Evolutionary conservation across 2,797 vertebrate species (phyloP), one percentile per base, ranked within the genome.

Genomic region (Hoplostethus atlanticus): DNA sequence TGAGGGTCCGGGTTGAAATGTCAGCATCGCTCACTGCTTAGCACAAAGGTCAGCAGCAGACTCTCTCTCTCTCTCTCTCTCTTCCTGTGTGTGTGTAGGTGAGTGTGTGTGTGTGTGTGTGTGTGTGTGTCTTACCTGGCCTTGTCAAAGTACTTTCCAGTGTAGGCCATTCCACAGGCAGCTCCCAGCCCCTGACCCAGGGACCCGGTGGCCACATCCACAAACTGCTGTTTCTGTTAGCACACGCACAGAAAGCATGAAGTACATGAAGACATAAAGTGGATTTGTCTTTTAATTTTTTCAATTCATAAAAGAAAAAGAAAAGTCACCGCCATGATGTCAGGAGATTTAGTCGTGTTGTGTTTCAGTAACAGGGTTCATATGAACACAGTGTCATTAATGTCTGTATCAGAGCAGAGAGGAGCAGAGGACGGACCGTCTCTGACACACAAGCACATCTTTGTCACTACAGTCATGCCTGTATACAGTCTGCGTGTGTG

Each of bases 161-260:
- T 97, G 88, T 98, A 98, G 64, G 97, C 97, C 96, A 98, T 98
- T 50, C 97, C 97, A 75, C 96, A 97, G 1, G 97, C 96, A 1
- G 96, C 96, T 63, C 97, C 97, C 31, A 98, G 95, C 13, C 97
- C 97, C 77, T 98, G 97, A 53, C 97, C 97, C 80, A 98, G 93
- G 60, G 97, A 98, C 73, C 97, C 97, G 65, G 97, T 98, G 87
- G 97, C 97, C 83, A 98, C 97, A 59, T 98, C 97, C 21, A 97
- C 97, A 93, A 98, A 98, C 81, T 95, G 94, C 94, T 97, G 97
- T 93, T 95, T 98, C 97, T 98, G 92, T 86, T 68, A 30, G 4
- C 57, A 34, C 34, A 34, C 4, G 3, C 34, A 34, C 34, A 34
- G 34, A 34, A 17, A 61, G 16, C 38, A 31, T 56, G 11, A 78